Evolutionary conservation across 1,140 invertebrate species (phyloP), one percentile per base, ranked within the genome.

Genomic region (Pseudomyrmex dendroicus): DNA sequence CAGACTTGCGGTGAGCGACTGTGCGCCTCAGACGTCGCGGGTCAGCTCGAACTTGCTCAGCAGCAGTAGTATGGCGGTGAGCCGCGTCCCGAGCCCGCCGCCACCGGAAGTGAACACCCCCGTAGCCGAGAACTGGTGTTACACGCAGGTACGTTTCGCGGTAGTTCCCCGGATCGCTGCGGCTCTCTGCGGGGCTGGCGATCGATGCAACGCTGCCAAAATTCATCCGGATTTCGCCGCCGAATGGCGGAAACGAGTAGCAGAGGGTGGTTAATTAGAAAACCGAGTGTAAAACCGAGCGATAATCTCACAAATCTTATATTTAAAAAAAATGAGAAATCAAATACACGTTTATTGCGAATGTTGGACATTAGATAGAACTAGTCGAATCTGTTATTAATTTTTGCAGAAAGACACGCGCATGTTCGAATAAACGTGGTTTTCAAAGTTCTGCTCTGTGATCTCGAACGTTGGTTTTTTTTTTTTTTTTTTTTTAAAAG

Each of bases 61-160:
- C 94, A 94, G 95, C 94, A 95, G 95, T 95, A 97, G 96, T 95
- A 98, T 98, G 97, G 97, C 97, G 95, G 97, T 98, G 93, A 98
- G 97, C 94, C 96, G 98, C 91, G 97, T 98, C 92, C 97, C 98
- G 89, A 98, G 97, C 95, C 98, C 98, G 92, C 97, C 97, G 90
- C 96, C 98, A 91, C 97, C 97, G 92, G 98, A 98, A 96, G 97
- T 97, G 92, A 98, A 98, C 95, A 98, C 98, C 91, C 98, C 98
- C 90, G 98, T 98, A 83, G 98, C 98, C 62, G 98, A 99, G 94
- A 98, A 98, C 95, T 99, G 98, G 98, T 99, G 98, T 96, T 98
- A 98, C 93, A 99, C 98, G 92, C 98, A 98, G 97, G 98, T 98
- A 95, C 95, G 94, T 93, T 74, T 8, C 73, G 15, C 50, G 56